Base-by-base conservation (phyloP, 2,797 vertebrate genomes). In the Sandelia bainsii region DNA sequence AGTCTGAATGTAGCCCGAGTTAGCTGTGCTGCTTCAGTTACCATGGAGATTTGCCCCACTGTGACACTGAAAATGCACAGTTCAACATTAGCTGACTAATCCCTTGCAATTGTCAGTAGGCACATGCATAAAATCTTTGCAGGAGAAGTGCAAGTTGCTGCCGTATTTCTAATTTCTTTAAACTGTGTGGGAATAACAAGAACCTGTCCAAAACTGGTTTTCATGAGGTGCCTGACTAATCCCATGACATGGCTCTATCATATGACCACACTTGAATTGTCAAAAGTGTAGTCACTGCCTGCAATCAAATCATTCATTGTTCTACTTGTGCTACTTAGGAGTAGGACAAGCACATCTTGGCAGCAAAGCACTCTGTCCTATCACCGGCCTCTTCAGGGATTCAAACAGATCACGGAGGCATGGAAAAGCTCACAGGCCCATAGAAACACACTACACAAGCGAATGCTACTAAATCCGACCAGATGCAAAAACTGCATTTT, bases 1-100 rank as follows among this genome's bases (percentile, higher is more conserved):
- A 1, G 58, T 68, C 72, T 77, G 49, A 76, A 77, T 74, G 81
- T 63, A 68, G 70, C 42, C 52, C 72, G 40, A 56, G 45, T 58
- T 54, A 57, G 62, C 69, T 1, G 51, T 3, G 27, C 74, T 66
- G 69, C 62, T 61, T 82, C 20, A 22, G 58, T 71, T 79, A 70
- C 67, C 48, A 59, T 62, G 68, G 25, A 10, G 9, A 45, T 67
- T 48, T 27, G n/a, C 27, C 9, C 16, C n/a, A 32, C 6, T 17
- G 52, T 22, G 22, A 49, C 59, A 44, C 4, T 12, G 6, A 66
- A 68, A 67, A n/a, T 10, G 14, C 17, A 13, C 22, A 32, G 27
- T 42, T 23, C 20, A 53, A n/a, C 20, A 23, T 57, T 12, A 54
- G 19, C 60, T 61, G 17, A 48, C 37, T 44, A 46, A 64, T 39